Evolutionary conservation across 2,113 vertebrate genomes (phyloP).

Genomic region (Triplophysa siluroides): DNA sequence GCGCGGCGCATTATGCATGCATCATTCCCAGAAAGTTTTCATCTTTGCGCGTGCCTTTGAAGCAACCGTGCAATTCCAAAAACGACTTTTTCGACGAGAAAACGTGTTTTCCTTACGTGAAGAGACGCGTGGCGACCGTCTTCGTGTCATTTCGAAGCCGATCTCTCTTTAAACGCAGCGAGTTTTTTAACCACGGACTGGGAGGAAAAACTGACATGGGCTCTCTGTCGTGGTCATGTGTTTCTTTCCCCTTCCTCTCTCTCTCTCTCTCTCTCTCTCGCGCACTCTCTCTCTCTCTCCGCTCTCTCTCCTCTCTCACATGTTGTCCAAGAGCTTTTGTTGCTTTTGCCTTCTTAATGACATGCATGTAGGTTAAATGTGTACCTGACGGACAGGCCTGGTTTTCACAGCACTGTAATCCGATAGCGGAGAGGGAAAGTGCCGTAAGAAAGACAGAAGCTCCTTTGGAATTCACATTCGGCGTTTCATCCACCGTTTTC

Average conservation of each 20-base stretch:
- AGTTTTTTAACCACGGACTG: slow-evolving; percentile 82
- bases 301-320: slow-evolving; percentile 77
- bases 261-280: slow-evolving; percentile 35
- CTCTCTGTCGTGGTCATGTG: slow-evolving; percentile 86
- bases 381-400: slow-evolving; percentile 88
- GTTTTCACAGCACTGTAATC: slow-evolving; percentile 93
- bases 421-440: slow-evolving; percentile 89
- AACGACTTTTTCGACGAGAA: background rate
- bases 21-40: background rate
- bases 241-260: slow-evolving; percentile 58
- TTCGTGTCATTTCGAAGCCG: slow-evolving; percentile 84
- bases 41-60: background rate
- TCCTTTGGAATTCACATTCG: slow-evolving; percentile 93
- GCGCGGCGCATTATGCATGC: background rate
- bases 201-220: slow-evolving; percentile 88
- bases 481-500: slow-evolving; percentile 53
- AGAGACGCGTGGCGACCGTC: slow-evolving; percentile 85
- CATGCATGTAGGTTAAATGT: slow-evolving; percentile 91
- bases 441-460: slow-evolving; percentile 85
- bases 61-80: background rate
- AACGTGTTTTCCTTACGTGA: slow-evolving; percentile 44
- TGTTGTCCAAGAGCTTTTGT: slow-evolving; percentile 83
- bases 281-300: slow-evolving; percentile 19
- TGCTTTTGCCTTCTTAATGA: slow-evolving; percentile 83
- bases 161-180: slow-evolving; percentile 81